A percentile compares a stretch with the other conserved stretches of the same genome.
phyloP scores from a whole-genome alignment of 23 tunicate genomes.

The Trididemnum clinides region DNA sequence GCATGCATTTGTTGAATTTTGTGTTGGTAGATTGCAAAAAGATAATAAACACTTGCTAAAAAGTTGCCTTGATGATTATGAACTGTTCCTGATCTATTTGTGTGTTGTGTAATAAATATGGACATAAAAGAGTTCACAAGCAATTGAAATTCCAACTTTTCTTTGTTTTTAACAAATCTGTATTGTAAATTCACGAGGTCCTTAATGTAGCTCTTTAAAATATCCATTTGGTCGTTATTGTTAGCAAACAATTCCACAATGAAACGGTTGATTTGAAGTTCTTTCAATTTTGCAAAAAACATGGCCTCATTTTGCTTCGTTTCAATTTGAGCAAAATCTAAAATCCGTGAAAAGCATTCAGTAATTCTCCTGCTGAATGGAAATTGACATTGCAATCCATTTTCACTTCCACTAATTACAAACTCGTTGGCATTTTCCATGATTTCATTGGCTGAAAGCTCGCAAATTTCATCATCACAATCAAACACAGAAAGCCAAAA shows the following conservation, averaged over 20 bases:
- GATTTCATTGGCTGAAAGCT: not conserved
- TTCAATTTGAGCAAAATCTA: not conserved
- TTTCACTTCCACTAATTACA: not conserved
- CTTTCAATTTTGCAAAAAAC: not conserved
- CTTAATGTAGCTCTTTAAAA: not conserved
- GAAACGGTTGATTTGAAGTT: not conserved
- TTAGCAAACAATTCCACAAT: not conserved
- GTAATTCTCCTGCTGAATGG: slow-evolving; percentile 44
- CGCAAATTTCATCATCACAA: not conserved
- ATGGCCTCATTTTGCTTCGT: not conserved
- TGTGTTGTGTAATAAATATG: too few species aligned
- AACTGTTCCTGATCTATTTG: too few species aligned
- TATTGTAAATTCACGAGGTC: slow-evolving; percentile 24
- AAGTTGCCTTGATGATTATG: too few species aligned
- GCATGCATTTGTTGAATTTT: not conserved
- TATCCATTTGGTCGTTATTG: not conserved
- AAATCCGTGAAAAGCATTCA: slow-evolving; percentile 7
- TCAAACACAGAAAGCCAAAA: slow-evolving; percentile 17
- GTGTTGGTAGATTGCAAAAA: not conserved
- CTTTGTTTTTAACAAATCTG: not conserved
- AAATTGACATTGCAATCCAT: slow-evolving; percentile 23
- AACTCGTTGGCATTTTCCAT: slow-evolving; percentile 10
- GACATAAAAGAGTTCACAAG: too few species aligned
- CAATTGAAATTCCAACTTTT: too few species aligned
- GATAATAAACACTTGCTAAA: not conserved